These are phyloP conservation scores for Andrena chrysosceles DNA, from an alignment of 2,888 invertebrate genomes.

Conservation along the genomic window DNA sequence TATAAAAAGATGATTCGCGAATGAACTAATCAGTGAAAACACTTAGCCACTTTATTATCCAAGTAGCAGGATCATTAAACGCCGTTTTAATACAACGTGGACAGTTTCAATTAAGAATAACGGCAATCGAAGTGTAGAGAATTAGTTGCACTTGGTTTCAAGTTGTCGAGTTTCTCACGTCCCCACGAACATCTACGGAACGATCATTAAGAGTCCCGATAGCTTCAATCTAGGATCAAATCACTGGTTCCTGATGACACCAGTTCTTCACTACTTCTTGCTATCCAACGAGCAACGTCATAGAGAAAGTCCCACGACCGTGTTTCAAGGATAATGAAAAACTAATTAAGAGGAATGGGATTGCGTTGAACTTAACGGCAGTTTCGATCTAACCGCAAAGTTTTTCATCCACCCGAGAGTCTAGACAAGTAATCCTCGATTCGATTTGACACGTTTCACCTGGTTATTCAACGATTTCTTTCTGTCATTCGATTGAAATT, in stretches of 20 bases:
- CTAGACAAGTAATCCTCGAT: constrained; percentile 9
- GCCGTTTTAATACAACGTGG: background rate
- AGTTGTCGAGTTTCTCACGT: constrained; percentile 30
- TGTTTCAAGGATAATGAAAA: constrained; percentile 43
- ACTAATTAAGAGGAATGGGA: constrained; percentile 26
- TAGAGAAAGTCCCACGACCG: constrained; percentile 45
- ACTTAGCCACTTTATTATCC: too few relatives aligned
- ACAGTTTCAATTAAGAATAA: constrained; percentile 5
- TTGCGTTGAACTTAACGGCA: constrained; percentile 12
- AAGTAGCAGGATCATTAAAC: too few relatives aligned
- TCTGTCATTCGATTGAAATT: constrained; percentile 7
- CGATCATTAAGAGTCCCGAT: constrained; percentile 1
- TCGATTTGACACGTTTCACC: background rate
- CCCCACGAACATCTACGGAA: background rate
- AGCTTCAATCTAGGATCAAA: background rate
- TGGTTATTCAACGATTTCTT: background rate
- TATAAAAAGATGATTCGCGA: too few relatives aligned
- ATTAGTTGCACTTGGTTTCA: background rate
- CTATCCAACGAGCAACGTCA: background rate
- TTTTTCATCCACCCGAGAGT: constrained; percentile 8
- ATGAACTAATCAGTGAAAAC: too few relatives aligned
- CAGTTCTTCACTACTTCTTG: constrained; percentile 8
- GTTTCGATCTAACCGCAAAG: background rate
- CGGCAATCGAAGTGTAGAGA: background rate
- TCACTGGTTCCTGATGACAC: background rate